phyloP scores from a whole-genome alignment of 2,797 vertebrate species.

The Enoplosus armatus region DNA sequence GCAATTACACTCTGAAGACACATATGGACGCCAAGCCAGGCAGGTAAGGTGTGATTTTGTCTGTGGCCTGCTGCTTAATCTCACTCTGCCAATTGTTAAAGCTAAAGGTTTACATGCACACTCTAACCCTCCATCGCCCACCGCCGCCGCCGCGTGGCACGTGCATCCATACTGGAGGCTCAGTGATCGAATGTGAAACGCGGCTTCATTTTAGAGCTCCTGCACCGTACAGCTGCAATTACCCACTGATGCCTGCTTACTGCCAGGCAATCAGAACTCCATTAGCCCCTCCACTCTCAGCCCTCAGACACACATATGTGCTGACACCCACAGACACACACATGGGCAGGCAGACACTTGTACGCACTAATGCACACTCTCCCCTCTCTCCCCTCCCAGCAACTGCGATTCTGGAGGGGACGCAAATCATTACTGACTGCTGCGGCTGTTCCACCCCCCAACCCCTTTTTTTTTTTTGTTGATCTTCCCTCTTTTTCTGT shows the following conservation, averaged over 20 bases:
- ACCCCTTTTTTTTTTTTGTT: conserved; percentile 22
- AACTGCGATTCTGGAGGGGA: conserved; percentile 54
- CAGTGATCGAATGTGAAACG: conserved; percentile 74
- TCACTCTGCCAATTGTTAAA: conserved; percentile 21
- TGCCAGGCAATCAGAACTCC: conserved; percentile 85
- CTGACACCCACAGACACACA: conserved; percentile 44
- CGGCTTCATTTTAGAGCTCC: conserved; percentile 81
- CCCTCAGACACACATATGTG: conserved; percentile 64
- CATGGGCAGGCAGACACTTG: conserved; percentile 21
- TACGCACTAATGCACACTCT: conserved; percentile 51
- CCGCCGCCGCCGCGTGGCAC: conserved; percentile 1
- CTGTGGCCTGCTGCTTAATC: conserved; percentile 24
- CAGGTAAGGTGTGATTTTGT: conserved; percentile 20
- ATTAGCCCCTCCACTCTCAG: conserved; percentile 81
- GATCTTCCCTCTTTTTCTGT: conserved; percentile 51
- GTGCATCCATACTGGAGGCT: conserved; percentile 41
- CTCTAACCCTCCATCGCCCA: conserved; percentile 29
- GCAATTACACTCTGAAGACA: conserved; percentile 3
- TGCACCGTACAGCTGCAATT: conserved; percentile 82
- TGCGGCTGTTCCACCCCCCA: conserved; percentile 44
- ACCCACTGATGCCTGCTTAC: conserved; percentile 84
- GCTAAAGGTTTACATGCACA: conserved; percentile 9
- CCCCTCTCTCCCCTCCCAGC: conserved; percentile 22
- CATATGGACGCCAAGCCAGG: background rate
- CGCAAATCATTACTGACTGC: conserved; percentile 75